Evolutionary conservation across 2,113 vertebrate genomes (phyloP), one percentile per base, ranked within the genome.

Genomic region (Syrmaticus mikado): DNA sequence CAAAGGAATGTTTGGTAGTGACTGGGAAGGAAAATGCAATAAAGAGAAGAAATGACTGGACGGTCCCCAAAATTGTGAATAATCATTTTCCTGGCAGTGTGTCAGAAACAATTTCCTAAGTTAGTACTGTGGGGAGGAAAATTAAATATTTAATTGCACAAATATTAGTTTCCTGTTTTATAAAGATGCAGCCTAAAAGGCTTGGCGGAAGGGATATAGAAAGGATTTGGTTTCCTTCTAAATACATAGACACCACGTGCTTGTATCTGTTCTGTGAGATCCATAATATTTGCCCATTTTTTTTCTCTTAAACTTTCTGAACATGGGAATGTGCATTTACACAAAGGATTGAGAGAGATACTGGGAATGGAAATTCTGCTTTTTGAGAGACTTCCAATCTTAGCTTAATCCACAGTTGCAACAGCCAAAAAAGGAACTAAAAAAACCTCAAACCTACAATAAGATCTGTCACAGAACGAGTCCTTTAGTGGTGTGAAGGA

Each of bases 101-200:
- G 16, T 53, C 85, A 84, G 48, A 36, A 40, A 28, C 43, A 6
- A 84, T 74, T 79, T 89, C 70, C 18, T n/a, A n/a, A 48, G 58
- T 72, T 81, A 28, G 46, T 93, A 10, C 36, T 61, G 36, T 27
- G 73, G 18, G 14, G 61, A 40, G 45, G 28, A 77, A 95, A 95
- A 82, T 28, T 16, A 74, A 89, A 45, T 50, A 66, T 81, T 90
- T 82, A 62, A 65, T 85, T 84, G 77, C 53, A 89, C 45, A 89
- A 53, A 73, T 82, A 62, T 34, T 57, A 19, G 36, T 66, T 94
- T 92, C 53, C 50, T 89, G 36, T 3, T 73, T 38, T 82, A 75
- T 46, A 21, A 70, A 89, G 11, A n/a, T 76, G 38, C 0, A 2
- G 14, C 32, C 76, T 85, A 11, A 82, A 82, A 77, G 50, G 9